Percentiles rank a stretch among this genome's conserved stretches.
These are phyloP conservation scores for Tetragonisca angustula DNA, from an alignment of 2,888 invertebrate species.

Conservation along the genomic window DNA sequence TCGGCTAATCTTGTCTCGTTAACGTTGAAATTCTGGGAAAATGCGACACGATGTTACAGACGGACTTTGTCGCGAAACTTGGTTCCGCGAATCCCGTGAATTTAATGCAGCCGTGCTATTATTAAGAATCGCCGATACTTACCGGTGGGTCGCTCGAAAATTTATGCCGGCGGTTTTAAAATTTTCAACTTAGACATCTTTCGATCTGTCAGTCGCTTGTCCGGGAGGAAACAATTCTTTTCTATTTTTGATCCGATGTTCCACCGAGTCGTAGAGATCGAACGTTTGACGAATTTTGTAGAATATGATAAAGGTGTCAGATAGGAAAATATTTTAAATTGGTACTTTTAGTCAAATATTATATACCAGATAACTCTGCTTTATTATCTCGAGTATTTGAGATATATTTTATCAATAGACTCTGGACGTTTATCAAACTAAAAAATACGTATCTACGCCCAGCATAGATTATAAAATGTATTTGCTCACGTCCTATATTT, in stretches of 20 bases:
- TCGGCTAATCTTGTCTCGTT: conserved; percentile 22
- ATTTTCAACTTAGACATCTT: neutral
- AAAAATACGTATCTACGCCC: too few relatives aligned
- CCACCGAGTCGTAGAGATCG: neutral
- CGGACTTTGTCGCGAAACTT: neutral
- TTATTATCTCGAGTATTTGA: too few relatives aligned
- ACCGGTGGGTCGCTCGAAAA: neutral
- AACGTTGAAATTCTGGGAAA: conserved; percentile 20
- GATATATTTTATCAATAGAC: too few relatives aligned
- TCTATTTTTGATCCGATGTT: neutral
- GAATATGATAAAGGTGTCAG: neutral
- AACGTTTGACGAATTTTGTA: neutral
- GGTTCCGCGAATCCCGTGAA: too few relatives aligned
- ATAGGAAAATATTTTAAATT: neutral
- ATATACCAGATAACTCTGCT: neutral
- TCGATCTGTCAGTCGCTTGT: too few relatives aligned
- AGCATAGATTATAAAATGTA: too few relatives aligned
- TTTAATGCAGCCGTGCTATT: neutral
- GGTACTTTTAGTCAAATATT: neutral
- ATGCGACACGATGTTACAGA: neutral
- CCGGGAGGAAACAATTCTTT: neutral
- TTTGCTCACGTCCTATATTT: too few relatives aligned
- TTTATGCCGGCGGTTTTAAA: neutral
- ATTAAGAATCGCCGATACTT: neutral
- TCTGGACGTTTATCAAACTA: too few relatives aligned